These are phyloP conservation scores for Mobula hypostoma DNA, from an alignment of 2,113 vertebrate genomes.

Conservation along the genomic window DNA sequence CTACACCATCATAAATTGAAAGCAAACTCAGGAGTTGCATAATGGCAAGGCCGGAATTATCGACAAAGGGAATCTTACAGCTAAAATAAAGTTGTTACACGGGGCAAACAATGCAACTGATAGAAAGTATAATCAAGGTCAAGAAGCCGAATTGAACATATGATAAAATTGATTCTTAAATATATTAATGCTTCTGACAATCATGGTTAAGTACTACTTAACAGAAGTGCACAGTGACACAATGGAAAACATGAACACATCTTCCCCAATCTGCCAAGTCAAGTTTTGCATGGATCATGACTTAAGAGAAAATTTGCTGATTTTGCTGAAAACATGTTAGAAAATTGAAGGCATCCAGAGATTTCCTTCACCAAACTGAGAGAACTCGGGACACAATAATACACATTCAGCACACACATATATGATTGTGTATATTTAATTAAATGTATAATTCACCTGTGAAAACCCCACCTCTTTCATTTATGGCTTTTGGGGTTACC, in stretches of 20 bases:
- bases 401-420: not conserved
- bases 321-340: not conserved
- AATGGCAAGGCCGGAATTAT: not conserved
- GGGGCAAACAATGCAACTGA: not conserved
- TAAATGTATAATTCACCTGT: not conserved
- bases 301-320: not conserved
- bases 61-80: not conserved
- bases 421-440: not conserved
- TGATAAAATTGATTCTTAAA: not conserved
- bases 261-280: not conserved
- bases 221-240: not conserved
- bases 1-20: not conserved
- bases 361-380: not conserved
- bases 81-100: not conserved
- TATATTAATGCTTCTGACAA: slow-evolving; percentile 1
- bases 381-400: not conserved
- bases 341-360: not conserved
- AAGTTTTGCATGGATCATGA: not conserved
- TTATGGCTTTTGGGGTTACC: not conserved
- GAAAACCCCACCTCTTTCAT: not conserved
- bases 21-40: not conserved
- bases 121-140: not conserved
- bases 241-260: not conserved
- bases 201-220: not conserved
- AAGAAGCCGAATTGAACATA: not conserved